These are phyloP conservation scores for Desoria tigrina DNA, from an alignment of 2,888 invertebrate genomes.

Conservation along the genomic window DNA sequence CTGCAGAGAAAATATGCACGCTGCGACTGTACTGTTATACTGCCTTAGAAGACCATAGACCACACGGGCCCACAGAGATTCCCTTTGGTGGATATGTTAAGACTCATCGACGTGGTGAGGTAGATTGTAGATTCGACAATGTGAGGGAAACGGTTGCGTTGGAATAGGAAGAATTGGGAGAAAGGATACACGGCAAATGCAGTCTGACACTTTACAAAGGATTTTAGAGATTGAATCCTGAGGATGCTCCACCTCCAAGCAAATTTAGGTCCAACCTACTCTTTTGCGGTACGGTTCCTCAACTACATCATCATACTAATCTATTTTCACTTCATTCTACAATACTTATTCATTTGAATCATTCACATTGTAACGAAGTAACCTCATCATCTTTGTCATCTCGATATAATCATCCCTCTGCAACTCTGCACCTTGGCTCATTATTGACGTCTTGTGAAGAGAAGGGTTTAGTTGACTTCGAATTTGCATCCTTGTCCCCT, in stretches of 20 bases:
- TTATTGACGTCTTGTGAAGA: slow-evolving; percentile 5
- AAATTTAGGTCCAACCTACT: slow-evolving; percentile 31
- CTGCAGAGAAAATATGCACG: no score
- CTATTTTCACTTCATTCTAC: slow-evolving; percentile 24
- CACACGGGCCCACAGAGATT: no score
- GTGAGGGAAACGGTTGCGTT: no score
- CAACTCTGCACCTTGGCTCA: neutral
- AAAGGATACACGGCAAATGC: no score
- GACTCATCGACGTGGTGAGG: no score
- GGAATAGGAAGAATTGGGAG: no score
- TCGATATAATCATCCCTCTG: neutral
- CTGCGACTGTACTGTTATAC: no score
- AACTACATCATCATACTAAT: slow-evolving; percentile 9
- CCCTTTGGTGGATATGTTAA: no score
- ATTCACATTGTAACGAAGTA: slow-evolving; percentile 7
- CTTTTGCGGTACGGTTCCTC: slow-evolving; percentile 40
- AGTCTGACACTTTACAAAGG: no score
- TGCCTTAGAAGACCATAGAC: no score
- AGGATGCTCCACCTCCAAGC: slow-evolving; percentile 40
- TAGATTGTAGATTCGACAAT: no score
- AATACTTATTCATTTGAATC: slow-evolving; percentile 7
- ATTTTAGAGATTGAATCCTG: slow-evolving; percentile 14
- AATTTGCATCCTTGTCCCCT: no score
- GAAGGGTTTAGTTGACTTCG: slow-evolving; percentile 1
- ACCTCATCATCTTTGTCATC: slow-evolving; percentile 11